These are phyloP conservation scores for Ditylenchus dipsaci DNA, from an alignment of 1,140 invertebrate genomes.

Conservation along the genomic window DNA sequence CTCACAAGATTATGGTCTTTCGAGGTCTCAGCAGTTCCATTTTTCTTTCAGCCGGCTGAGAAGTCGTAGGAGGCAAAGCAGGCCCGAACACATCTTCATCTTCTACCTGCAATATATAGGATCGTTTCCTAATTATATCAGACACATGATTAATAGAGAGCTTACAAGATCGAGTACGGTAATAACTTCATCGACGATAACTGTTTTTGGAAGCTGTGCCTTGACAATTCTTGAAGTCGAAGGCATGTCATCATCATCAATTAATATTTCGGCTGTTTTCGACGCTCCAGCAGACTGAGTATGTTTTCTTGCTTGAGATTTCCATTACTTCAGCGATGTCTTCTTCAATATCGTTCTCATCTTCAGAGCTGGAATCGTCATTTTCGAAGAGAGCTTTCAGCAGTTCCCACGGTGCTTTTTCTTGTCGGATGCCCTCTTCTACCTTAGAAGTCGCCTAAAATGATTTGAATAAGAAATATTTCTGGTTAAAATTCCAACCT, in stretches of 20 bases:
- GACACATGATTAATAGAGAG: no score
- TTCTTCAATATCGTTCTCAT: not conserved
- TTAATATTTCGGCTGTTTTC: no score
- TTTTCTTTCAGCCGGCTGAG: not conserved
- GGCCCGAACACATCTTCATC: slow-evolving; percentile 13
- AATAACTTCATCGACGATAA: not conserved
- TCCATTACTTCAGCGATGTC: no score
- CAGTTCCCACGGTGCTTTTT: not conserved
- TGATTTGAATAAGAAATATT: no score
- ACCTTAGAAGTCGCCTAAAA: no score
- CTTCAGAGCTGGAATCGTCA: not conserved
- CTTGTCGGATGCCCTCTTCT: no score
- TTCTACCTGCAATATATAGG: not conserved
- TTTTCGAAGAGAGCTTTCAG: slow-evolving; percentile 3
- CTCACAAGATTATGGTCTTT: not conserved
- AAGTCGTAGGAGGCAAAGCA: not conserved
- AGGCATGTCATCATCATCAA: no score
- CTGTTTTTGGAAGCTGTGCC: not conserved
- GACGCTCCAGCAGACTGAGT: no score
- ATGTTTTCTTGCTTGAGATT: not conserved
- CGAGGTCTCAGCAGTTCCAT: no score
- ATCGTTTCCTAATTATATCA: no score
- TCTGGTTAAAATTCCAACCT: no score
- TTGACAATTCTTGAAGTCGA: no score
- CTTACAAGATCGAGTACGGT: slow-evolving; percentile 1